Conservation (phyloP, 2,797 vertebrate species). For the Natrix natrix region DNA sequence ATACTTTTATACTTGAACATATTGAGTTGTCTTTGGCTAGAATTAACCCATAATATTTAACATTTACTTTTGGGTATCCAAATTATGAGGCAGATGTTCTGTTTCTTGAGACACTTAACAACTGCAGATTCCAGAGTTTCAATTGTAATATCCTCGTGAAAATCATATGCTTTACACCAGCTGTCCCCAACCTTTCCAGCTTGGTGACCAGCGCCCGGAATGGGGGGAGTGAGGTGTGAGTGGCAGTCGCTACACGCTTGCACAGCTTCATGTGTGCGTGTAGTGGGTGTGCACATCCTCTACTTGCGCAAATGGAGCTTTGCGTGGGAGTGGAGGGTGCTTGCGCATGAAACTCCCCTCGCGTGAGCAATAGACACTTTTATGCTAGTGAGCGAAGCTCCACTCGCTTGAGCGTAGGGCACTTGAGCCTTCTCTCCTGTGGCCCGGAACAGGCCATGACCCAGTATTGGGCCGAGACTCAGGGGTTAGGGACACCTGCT, state of each 20-base stretch:
- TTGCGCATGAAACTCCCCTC: no score
- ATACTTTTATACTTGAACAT: not conserved
- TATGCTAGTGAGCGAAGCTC: no score
- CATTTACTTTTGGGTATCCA: not conserved
- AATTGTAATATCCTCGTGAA: not conserved
- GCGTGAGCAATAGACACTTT: no score
- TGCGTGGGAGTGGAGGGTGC: no score
- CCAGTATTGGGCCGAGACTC: no score
- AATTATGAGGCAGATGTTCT: not conserved
- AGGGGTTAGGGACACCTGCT: no score
- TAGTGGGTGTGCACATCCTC: rapidly evolving
- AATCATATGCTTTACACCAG: not conserved
- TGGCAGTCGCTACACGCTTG: not conserved
- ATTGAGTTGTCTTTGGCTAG: not conserved
- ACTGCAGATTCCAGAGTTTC: not conserved
- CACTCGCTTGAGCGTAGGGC: no score
- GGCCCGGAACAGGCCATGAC: no score
- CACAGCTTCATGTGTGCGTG: not conserved
- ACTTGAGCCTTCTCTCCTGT: no score
- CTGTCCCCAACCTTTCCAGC: not conserved
- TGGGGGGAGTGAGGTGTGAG: no score
- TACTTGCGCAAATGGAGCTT: no score
- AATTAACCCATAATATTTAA: not conserved
- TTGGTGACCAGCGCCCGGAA: not conserved
- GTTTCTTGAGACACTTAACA: not conserved